Percentiles rank a stretch among this genome's conserved stretches.
Conservation (phyloP, 2,113 vertebrate species). For the Nipponia nippon region DNA sequence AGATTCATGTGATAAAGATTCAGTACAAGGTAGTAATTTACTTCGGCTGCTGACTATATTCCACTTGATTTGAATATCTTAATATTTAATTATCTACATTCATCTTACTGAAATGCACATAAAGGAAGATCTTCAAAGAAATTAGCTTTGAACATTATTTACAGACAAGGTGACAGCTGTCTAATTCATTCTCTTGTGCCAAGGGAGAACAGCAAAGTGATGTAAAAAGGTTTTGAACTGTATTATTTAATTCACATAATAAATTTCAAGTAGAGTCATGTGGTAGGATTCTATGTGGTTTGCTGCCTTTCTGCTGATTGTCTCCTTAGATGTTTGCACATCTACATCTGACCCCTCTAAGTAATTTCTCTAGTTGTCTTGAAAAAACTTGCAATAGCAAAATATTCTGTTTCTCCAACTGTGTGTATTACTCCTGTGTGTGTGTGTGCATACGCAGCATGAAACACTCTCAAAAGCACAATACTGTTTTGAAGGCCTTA, state of each 20-base stretch:
- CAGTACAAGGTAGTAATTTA: conserved; percentile 40
- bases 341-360: not conserved
- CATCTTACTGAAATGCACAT: conserved; percentile 17
- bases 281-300: not conserved
- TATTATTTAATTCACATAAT: conserved; percentile 49
- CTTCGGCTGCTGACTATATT: not conserved
- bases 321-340: not conserved
- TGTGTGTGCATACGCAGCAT: not conserved
- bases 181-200: conserved; percentile 33
- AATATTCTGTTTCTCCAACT: not conserved
- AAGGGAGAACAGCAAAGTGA: conserved; percentile 48
- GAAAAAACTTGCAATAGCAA: not conserved
- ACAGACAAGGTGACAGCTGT: conserved; percentile 55
- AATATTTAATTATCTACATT: conserved; percentile 60
- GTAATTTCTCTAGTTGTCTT: not conserved
- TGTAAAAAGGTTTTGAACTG: conserved; percentile 59
- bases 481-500: not conserved
- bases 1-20: not conserved
- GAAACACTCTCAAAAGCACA: not conserved
- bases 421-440: not conserved
- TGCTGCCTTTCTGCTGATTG: not conserved
- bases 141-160: conserved; percentile 66
- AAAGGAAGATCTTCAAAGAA: conserved; percentile 50
- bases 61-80: conserved; percentile 57
- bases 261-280: conserved; percentile 23